Conservation (phyloP, 2,113 vertebrate genomes). For the Leucoraja erinaceus region DNA sequence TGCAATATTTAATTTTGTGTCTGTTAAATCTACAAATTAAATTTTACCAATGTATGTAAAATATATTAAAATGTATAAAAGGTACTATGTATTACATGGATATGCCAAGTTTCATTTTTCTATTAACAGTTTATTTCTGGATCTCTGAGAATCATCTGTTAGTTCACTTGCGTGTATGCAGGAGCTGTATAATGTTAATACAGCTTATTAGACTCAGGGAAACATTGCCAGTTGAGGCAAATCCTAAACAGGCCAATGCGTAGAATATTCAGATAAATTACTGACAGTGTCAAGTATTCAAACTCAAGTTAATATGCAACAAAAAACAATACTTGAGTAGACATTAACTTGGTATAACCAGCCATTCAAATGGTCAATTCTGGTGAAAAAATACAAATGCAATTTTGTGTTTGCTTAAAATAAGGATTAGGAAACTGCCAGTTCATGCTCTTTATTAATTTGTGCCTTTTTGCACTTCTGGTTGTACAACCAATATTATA, state of each 20-base stretch:
- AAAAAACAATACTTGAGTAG: neutral
- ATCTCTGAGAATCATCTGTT: neutral
- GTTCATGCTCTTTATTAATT: neutral
- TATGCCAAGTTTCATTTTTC: neutral
- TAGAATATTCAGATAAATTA: neutral
- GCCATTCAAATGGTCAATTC: neutral
- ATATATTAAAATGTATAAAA: no score
- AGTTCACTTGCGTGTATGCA: neutral
- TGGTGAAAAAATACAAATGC: neutral
- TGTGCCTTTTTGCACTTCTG: neutral
- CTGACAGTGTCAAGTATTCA: neutral
- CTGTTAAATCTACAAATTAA: neutral
- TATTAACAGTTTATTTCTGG: neutral
- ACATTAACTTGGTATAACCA: neutral
- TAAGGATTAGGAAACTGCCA: neutral
- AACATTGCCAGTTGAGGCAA: neutral
- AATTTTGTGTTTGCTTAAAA: neutral
- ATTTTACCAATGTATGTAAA: neutral
- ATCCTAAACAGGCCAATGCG: neutral
- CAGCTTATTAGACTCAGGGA: neutral
- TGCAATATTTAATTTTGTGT: neutral
- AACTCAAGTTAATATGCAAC: neutral
- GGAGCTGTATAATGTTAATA: neutral
- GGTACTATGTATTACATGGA: neutral
- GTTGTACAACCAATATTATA: constrained; percentile 13